Evolutionary conservation across 2,888 invertebrate genomes (phyloP), one percentile per base, ranked within the genome.

Genomic region (Apotomis turbidana): DNA sequence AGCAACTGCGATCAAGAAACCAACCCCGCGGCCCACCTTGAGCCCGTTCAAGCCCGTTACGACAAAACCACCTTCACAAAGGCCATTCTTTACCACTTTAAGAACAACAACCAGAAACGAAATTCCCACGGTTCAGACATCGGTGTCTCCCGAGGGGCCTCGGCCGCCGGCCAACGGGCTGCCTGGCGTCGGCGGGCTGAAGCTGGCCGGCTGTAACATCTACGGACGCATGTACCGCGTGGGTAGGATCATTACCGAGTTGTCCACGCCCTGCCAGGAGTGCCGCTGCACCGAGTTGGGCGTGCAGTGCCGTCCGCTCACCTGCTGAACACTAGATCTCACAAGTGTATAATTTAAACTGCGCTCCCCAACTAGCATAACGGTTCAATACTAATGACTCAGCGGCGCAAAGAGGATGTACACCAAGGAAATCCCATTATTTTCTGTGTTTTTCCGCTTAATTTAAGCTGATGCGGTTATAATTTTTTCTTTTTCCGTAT

Each of bases 211-310:
- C 0, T 98, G 98, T 84, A 98, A 98, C 88, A 97, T 98, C 80
- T 97, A 97, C 82, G 98, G 98, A 5, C 94, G 96, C 76, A 97
- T 97, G 96, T 97, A 97, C 87, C 94, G 96, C 38, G 96, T 97
- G 9, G 97, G 97, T 4, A 94, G 96, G 80, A 96, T 97, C 77
- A 97, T 98, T 79, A 94, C 96, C 1, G 97, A 98, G 90, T 90
- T 98, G 74, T 97, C 97, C 5, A 95, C 95, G 71, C 95, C 96
- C 12, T 98, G 98, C 87, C 94, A 96, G 77, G 96, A 97, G 88
- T 98, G 98, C 88, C 96, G 96, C 89, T 98, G 98, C 90, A 97
- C 97, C 55, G 97, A 97, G 84, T 90, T 96, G 74, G 98, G 98
- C 61, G 98, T 98, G 71, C 96, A 97, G 84, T 98, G 98, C 87